Evolutionary conservation across 1,140 invertebrate species (phyloP), one percentile per base, ranked within the genome.

Genomic region (Drosophila dunni): DNA sequence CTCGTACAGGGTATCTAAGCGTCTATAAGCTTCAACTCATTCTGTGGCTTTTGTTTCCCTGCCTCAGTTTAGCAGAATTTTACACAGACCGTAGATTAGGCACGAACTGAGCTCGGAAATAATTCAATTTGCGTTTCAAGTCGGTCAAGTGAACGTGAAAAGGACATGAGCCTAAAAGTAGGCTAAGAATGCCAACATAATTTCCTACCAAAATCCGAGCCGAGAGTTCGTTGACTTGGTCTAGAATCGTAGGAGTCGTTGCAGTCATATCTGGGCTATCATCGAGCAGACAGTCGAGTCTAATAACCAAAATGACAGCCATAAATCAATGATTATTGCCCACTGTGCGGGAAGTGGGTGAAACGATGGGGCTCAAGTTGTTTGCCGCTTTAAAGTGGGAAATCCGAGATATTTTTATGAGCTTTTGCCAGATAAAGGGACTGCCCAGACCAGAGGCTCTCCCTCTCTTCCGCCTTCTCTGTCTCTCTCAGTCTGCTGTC

Each of bases 251-350:
- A 17, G 20, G 34, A 48, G 20, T 20, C 15, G 4, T 46, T 15
- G 34, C 3, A 0, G 36, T 36, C 58, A 29, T 33, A 46, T 8
- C 58, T 61, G 20, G 45, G 29, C 48, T 36, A 65, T 29, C 33
- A 11, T 6, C 50, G 24, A 34, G 69, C 66, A 74, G 51, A 56
- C 71, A 69, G 56, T 36, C 34, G 38, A 70, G 56, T 78, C 51
- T 67, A 78, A 78, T 78, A 78, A 78, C 57, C 54, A 17, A 78
- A 75, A 75, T 51, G 40, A 45, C 42, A 57, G 58, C 66, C 69
- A 84, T 84, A 85, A 84, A 84, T 84, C 81, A 84, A 80, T 85
- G 81, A 84, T 80, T 78, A 64, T 71, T 75, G 65, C 51, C 46
- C 46, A 79, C 62, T 71, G 34, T 62, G 51, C 45, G 34, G 34